Conservation (phyloP, 2,888 invertebrate species). For the Erebia epiphron region DNA sequence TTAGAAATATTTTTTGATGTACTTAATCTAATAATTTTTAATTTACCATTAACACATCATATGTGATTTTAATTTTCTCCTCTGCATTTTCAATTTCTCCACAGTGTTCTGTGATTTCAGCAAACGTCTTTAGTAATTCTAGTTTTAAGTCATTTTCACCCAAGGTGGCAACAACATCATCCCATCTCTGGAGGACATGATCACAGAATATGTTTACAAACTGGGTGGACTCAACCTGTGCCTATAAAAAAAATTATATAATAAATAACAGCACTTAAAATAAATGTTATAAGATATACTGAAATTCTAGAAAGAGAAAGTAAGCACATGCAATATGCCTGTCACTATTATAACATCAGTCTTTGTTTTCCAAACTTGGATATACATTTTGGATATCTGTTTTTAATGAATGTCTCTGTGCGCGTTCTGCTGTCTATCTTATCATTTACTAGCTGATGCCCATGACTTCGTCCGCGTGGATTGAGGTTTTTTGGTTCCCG, state of each 20-base stretch:
- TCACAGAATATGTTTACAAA: conserved; percentile 93
- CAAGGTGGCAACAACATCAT: conserved; percentile 84
- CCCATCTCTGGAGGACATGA: conserved; percentile 90
- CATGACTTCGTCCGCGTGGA: too few relatives aligned
- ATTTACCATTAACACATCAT: conserved; percentile 89
- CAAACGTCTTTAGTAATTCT: conserved; percentile 92
- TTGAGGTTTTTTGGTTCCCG: too few relatives aligned
- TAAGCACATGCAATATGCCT: too few relatives aligned
- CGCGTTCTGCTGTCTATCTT: too few relatives aligned
- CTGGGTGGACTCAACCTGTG: conserved; percentile 92
- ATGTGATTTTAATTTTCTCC: conserved; percentile 89
- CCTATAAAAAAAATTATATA: conserved; percentile 71
- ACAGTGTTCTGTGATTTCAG: conserved; percentile 91
- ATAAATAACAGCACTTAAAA: neutral
- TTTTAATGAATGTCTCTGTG: too few relatives aligned
- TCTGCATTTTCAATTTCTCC: conserved; percentile 90
- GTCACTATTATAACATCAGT: too few relatives aligned
- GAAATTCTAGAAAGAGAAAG: too few relatives aligned
- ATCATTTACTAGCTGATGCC: too few relatives aligned
- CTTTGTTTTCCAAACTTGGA: too few relatives aligned
- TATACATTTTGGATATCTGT: too few relatives aligned
- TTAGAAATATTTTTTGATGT: too few relatives aligned
- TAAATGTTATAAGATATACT: too few relatives aligned
- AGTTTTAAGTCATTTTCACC: conserved; percentile 86
- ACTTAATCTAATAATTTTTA: neutral